Evolutionary conservation across 2,888 invertebrate species (phyloP).

Genomic region (Morinoia aosen): DNA sequence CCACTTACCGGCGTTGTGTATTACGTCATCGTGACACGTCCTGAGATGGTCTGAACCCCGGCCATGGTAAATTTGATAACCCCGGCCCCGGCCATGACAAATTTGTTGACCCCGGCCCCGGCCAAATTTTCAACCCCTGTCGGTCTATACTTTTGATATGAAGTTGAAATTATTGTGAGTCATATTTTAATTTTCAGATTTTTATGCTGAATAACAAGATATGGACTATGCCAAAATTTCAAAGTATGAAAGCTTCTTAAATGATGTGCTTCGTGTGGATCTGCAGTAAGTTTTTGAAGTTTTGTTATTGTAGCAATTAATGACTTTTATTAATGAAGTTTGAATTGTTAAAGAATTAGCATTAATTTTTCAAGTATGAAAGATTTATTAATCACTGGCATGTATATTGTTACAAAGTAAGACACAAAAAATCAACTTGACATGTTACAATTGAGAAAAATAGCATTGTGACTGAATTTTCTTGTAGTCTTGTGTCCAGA

Average conservation of each 20-base stretch:
- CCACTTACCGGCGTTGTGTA: too few relatives aligned
- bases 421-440: not conserved
- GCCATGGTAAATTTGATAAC: too few relatives aligned
- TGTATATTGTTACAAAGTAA: not conserved
- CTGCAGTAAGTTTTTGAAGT: slow-evolving; percentile 73
- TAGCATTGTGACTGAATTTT: not conserved
- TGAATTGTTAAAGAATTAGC: not conserved
- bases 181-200: not conserved
- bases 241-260: slow-evolving; percentile 82
- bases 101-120: too few relatives aligned
- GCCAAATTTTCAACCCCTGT: too few relatives aligned
- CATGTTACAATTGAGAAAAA: not conserved
- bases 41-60: too few relatives aligned
- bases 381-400: not conserved
- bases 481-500: too few relatives aligned
- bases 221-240: slow-evolving; percentile 71
- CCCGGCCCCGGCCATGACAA: too few relatives aligned
- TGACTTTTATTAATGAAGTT: not conserved
- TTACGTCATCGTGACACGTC: too few relatives aligned
- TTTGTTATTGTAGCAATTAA: not conserved
- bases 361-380: not conserved
- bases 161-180: not conserved
- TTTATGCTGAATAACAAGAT: not conserved
- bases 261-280: slow-evolving; percentile 83
- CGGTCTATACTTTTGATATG: too few relatives aligned